Conservation (phyloP, 1,140 invertebrate genomes). For the Sycophila sp. region DNA sequence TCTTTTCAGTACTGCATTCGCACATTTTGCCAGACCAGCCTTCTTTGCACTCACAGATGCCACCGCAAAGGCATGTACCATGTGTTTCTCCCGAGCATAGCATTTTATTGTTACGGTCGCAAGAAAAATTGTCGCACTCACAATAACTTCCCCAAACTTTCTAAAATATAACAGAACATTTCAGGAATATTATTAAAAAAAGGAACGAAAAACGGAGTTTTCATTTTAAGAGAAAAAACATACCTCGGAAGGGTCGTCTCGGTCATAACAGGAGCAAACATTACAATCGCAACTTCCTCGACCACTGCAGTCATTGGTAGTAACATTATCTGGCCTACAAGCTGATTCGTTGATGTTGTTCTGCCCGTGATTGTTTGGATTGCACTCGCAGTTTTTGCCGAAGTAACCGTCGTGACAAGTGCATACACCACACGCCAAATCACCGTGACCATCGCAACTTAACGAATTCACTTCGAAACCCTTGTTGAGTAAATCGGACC, state of each 20-base stretch:
- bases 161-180: constrained; percentile 63
- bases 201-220: neutral
- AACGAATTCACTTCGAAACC: constrained; percentile 64
- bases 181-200: constrained; percentile 4
- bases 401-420: constrained; percentile 81
- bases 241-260: constrained; percentile 68
- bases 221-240: constrained; percentile 23
- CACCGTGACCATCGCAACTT: constrained; percentile 75
- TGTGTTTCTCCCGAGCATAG: constrained; percentile 79
- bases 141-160: constrained; percentile 84
- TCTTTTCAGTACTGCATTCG: constrained; percentile 79
- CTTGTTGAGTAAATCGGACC: constrained; percentile 58
- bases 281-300: constrained; percentile 85
- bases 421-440: constrained; percentile 88
- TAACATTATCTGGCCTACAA: constrained; percentile 80
- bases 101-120: constrained; percentile 82
- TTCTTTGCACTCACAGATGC: constrained; percentile 78
- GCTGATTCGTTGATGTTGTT: constrained; percentile 67
- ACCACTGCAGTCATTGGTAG: constrained; percentile 77
- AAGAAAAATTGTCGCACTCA: constrained; percentile 96
- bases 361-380: constrained; percentile 60
- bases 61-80: constrained; percentile 81
- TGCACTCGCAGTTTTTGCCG: constrained; percentile 90
- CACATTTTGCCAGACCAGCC: constrained; percentile 87
- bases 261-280: constrained; percentile 76